Evolutionary conservation across 2,888 invertebrate species (phyloP), one percentile per base, ranked within the genome.

Genomic region (Dinocampus coccinellae): DNA sequence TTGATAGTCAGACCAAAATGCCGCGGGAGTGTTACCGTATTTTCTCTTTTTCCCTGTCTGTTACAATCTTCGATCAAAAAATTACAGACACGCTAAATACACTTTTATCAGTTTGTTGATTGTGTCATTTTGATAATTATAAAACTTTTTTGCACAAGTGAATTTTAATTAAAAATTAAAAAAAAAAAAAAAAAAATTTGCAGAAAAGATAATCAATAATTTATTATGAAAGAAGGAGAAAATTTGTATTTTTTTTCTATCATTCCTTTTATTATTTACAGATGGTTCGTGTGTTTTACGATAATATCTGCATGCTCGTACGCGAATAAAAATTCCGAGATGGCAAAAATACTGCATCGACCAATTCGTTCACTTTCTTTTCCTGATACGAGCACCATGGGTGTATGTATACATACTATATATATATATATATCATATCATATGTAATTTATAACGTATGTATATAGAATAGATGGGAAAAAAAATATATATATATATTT

Each of bases 351-450:
- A 57, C 81, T 87, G 39, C 85, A 85, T 66, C 82, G 87, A 64
- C 85, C 86, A 24, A 84, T 87, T 69, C 82, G 87, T 66, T 82
- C 83, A 4, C 73, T 87, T 58, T 70, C 84, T 33, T 88, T 82
- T 78, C 87, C 88, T 7, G 80, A 83, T 20, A 77, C 78, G 63
- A 88, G 88, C 75, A 82, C 80, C 42, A 81, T 85, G 79, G 88
- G 88, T 53, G 88, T 88, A 76, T 83, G 85, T 83, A 53, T 69
- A 64, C 10, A 42, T 11, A 55, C 26, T 9, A n/a, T 24, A 24
- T 55, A 55, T 24, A 13, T 16, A 58, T 7, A 34, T 16, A 53
- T 22, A 53, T 20, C 26, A 3, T 64, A 52, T 47, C 20, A n/a
- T n/a, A 1, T 47, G 0, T 16, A 13, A 58, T 58, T 58, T 34